Percentiles rank a stretch among this genome's conserved stretches.
These are phyloP conservation scores for Piaya cayana DNA, from an alignment of 2,113 vertebrate genomes.

Conservation along the genomic window DNA sequence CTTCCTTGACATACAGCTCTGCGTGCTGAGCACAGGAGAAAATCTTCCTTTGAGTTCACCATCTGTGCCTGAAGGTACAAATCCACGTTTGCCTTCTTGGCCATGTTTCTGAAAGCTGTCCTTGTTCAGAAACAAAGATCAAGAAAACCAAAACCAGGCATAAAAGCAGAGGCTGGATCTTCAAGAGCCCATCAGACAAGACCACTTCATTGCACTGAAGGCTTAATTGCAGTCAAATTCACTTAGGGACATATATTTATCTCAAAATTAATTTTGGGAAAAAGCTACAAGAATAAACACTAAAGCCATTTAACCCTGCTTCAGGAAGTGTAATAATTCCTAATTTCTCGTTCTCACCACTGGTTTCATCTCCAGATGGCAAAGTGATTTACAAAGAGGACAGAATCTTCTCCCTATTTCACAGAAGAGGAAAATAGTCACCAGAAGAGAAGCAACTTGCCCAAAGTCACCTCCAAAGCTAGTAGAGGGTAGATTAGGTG, in stretches of 20 bases:
- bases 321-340: not conserved
- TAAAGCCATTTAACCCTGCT: not conserved
- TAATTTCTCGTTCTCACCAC: not conserved
- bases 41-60: not conserved
- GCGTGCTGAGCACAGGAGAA: not conserved
- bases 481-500: not conserved
- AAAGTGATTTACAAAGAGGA: not conserved
- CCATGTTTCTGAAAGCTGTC: not conserved
- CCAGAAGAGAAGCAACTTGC: not conserved
- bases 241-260: not conserved
- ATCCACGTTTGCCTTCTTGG: not conserved
- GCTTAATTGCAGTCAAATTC: not conserved
- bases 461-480: not conserved
- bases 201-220: not conserved
- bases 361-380: not conserved
- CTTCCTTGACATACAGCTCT: not conserved
- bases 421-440: not conserved
- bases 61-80: not conserved
- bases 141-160: not conserved
- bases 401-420: not conserved
- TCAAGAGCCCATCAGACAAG: not conserved
- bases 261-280: not conserved
- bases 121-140: constrained; percentile 3
- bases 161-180: not conserved
- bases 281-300: not conserved